Conservation (phyloP, 2,888 invertebrate species). For the Xestia rhomboidea region DNA sequence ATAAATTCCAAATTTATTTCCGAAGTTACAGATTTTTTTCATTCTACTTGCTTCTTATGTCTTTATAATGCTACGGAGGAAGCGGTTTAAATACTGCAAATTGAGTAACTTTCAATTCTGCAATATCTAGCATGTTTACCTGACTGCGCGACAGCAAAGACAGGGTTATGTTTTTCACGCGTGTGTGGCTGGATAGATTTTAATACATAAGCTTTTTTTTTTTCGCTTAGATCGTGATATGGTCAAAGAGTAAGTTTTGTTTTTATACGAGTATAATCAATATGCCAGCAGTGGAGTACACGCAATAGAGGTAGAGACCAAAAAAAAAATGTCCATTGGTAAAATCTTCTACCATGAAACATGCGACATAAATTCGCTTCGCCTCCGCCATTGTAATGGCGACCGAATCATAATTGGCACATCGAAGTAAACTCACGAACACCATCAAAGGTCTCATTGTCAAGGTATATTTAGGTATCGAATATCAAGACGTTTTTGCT, state of each 20-base stretch:
- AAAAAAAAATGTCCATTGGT: neutral
- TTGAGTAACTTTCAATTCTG: neutral
- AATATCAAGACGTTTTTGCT: slow-evolving; percentile 31
- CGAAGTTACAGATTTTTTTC: neutral
- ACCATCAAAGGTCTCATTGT: slow-evolving; percentile 54
- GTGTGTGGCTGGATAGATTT: neutral
- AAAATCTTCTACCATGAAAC: neutral
- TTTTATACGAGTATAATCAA: neutral
- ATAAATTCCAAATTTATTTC: neutral
- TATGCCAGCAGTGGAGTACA: neutral
- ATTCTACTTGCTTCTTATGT: neutral
- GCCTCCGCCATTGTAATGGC: slow-evolving; percentile 31
- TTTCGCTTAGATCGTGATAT: neutral
- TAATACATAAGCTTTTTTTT: neutral
- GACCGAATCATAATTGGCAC: slow-evolving; percentile 53
- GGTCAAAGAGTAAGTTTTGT: neutral
- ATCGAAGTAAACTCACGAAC: slow-evolving; percentile 54
- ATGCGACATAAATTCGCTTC: slow-evolving; percentile 24
- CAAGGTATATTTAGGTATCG: slow-evolving; percentile 31
- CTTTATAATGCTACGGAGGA: neutral
- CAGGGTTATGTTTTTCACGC: neutral
- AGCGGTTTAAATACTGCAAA: neutral
- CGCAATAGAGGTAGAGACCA: neutral
- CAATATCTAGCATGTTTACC: neutral
- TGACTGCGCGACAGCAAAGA: neutral